Conservation (phyloP, 2,888 invertebrate species). For the Pogonocherus hispidulus region DNA sequence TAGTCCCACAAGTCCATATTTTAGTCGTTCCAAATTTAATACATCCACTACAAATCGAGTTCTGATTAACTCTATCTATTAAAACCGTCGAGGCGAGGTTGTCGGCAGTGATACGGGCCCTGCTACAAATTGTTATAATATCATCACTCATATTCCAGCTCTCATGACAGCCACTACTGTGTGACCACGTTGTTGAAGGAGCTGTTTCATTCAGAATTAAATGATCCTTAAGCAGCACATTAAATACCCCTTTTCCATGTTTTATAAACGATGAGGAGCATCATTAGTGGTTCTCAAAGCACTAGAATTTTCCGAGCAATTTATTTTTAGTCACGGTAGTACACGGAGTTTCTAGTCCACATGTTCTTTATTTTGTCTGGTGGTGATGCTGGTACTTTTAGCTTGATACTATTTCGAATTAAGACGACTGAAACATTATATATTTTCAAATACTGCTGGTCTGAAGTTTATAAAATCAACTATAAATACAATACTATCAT, state of each 20-base stretch:
- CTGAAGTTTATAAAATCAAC: too few relatives aligned
- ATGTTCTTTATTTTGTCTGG: not conserved
- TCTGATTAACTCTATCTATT: not conserved
- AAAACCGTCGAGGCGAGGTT: not conserved
- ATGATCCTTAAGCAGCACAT: not conserved
- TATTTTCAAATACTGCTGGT: too few relatives aligned
- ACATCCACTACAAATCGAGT: too few relatives aligned
- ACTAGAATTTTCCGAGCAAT: not conserved
- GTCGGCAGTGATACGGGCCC: not conserved
- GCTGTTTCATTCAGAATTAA: constrained; percentile 2
- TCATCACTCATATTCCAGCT: constrained; percentile 1
- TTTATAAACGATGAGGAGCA: not conserved
- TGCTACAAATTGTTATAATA: not conserved
- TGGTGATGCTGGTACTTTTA: too few relatives aligned
- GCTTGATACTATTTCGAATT: too few relatives aligned
- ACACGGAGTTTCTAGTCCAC: not conserved
- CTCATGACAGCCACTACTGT: not conserved
- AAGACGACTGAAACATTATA: too few relatives aligned
- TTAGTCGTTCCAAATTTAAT: too few relatives aligned
- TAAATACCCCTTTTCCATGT: constrained; percentile 2
- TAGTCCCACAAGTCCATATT: too few relatives aligned
- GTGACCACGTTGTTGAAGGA: not conserved
- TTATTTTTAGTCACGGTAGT: not conserved
- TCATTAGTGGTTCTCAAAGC: not conserved
- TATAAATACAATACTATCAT: too few relatives aligned